A percentile compares a stretch with the other conserved stretches of the same genome.
phyloP scores from a whole-genome alignment of 2,888 invertebrate genomes.

The Orgyia antiqua region DNA sequence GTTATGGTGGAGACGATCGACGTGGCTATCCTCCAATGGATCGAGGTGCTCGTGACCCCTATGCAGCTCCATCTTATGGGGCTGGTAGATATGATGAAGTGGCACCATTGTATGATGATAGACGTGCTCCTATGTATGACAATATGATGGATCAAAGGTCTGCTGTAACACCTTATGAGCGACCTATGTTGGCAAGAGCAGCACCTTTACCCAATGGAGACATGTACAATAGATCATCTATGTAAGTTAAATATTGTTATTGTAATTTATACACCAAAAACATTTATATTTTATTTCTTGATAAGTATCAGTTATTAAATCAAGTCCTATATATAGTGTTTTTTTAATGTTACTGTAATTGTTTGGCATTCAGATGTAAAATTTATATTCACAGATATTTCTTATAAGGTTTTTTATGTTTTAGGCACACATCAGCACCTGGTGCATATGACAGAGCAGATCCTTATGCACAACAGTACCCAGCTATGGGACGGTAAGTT shows the following conservation, averaged over 20 bases:
- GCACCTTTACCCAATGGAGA: constrained; percentile 60
- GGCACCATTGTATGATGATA: constrained; percentile 41
- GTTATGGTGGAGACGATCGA: constrained; percentile 65
- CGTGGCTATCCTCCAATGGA: constrained; percentile 67
- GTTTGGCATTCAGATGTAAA: too few relatives aligned
- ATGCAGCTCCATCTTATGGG: constrained; percentile 44
- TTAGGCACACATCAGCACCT: constrained; percentile 57
- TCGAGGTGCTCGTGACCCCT: constrained; percentile 51
- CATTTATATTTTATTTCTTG: too few relatives aligned
- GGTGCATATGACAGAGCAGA: constrained; percentile 69
- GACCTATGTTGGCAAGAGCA: constrained; percentile 48
- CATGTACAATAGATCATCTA: constrained; percentile 71
- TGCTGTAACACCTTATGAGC: constrained; percentile 49
- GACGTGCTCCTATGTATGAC: constrained; percentile 55
- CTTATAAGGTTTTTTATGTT: too few relatives aligned
- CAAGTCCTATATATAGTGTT: too few relatives aligned
- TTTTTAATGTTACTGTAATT: too few relatives aligned
- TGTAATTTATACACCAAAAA: too few relatives aligned
- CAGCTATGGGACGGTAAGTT: constrained; percentile 70
- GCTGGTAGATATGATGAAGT: constrained; percentile 34
- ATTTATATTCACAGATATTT: too few relatives aligned
- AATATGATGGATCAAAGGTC: constrained; percentile 55
- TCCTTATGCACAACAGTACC: constrained; percentile 68
- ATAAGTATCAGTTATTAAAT: too few relatives aligned
- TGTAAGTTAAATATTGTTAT: constrained; percentile 38